Percentiles rank a stretch among this genome's conserved stretches.
These are phyloP conservation scores for Andrena marginata DNA, from an alignment of 2,888 invertebrate species.

Conservation along the genomic window DNA sequence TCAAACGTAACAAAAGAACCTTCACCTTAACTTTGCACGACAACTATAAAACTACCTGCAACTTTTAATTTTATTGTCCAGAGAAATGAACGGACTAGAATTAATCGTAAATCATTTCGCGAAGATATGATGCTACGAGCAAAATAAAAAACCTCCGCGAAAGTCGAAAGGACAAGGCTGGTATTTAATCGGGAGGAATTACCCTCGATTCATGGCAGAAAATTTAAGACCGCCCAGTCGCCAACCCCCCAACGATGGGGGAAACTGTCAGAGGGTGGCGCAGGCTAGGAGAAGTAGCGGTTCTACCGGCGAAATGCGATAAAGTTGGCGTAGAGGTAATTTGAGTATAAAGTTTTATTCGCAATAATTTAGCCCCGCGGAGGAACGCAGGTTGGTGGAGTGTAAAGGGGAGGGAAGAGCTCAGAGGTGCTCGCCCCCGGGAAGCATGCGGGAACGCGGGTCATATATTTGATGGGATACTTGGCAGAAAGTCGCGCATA, in stretches of 20 bases:
- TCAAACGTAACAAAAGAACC: background rate
- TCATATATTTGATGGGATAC: constrained; percentile 85
- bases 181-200: constrained; percentile 58
- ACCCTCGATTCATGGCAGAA: constrained; percentile 46
- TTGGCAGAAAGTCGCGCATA: constrained; percentile 85
- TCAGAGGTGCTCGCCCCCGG: constrained; percentile 56
- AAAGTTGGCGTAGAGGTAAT: constrained; percentile 84
- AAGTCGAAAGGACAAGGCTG: background rate
- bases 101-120: background rate
- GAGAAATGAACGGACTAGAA: background rate
- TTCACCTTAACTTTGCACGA: background rate
- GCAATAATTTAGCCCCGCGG: constrained; percentile 82
- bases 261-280: constrained; percentile 53
- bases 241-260: constrained; percentile 46
- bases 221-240: constrained; percentile 61
- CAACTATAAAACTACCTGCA: background rate
- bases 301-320: constrained; percentile 80
- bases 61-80: background rate
- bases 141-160: background rate
- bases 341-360: constrained; percentile 85
- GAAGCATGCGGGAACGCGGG: constrained; percentile 76
- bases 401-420: constrained; percentile 29
- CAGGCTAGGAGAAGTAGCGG: constrained; percentile 41
- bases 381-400: constrained; percentile 59
- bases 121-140: background rate